Evolutionary conservation across 2,888 invertebrate genomes (phyloP).

Genomic region (Zonitis immaculata): DNA sequence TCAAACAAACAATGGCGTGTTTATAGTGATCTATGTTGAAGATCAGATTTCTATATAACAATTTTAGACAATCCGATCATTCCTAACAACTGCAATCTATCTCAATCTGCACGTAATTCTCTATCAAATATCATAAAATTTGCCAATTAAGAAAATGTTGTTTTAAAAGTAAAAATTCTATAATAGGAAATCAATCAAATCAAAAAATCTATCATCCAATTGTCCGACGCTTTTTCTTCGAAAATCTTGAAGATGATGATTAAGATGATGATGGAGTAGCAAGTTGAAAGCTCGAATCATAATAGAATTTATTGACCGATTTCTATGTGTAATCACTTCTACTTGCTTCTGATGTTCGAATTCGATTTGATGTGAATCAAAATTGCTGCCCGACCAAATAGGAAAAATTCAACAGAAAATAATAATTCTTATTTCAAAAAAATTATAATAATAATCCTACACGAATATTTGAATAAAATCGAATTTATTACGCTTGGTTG

Average conservation of each 20-base stretch:
- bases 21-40: not conserved
- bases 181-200: not conserved
- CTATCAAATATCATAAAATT: not conserved
- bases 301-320: not conserved
- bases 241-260: too few species aligned
- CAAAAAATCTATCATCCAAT: not conserved
- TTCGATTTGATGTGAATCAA: not conserved
- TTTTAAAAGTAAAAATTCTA: not conserved
- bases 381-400: too few species aligned
- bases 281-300: not conserved
- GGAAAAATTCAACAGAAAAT: too few species aligned
- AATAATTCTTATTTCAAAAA: too few species aligned
- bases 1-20: not conserved
- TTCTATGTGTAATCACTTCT: not conserved
- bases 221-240: too few species aligned
- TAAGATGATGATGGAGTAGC: not conserved
- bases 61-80: not conserved
- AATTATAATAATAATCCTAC: too few species aligned
- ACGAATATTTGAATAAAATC: too few species aligned
- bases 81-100: not conserved
- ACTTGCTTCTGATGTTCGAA: not conserved
- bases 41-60: not conserved
- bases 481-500: too few species aligned
- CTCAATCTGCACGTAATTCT: not conserved
- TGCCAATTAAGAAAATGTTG: too few species aligned